Evolutionary conservation across 2,113 vertebrate genomes (phyloP).

Genomic region (Picathartes gymnocephalus): DNA sequence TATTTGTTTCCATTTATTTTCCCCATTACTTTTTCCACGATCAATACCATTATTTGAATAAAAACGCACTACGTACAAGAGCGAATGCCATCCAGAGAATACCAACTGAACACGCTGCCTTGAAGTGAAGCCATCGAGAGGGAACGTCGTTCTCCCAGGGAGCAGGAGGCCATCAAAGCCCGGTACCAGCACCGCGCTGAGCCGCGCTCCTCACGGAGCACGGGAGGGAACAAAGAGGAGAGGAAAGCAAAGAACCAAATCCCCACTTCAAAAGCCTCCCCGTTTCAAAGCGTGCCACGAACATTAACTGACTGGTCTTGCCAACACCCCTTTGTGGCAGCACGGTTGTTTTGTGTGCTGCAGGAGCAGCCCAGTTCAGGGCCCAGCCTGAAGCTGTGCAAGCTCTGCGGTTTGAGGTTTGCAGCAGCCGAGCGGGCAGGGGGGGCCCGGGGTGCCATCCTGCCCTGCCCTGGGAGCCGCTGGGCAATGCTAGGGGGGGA

Average conservation of each 20-base stretch:
- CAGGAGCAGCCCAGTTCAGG: not conserved
- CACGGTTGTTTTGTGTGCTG: not conserved
- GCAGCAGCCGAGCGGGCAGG: not conserved
- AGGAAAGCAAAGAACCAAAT: not conserved
- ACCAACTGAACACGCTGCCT: not conserved
- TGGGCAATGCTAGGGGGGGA: not conserved
- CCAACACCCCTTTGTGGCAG: not conserved
- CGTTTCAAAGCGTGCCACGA: not conserved
- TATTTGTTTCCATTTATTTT: constrained; percentile 51
- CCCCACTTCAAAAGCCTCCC: not conserved
- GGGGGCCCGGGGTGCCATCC: not conserved
- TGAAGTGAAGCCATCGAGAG: not conserved
- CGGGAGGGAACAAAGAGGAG: not conserved
- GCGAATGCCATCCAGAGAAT: not conserved
- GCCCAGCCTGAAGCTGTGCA: fast-evolving
- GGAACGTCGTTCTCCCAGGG: not conserved
- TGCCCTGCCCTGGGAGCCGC: not conserved
- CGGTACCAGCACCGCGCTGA: not conserved
- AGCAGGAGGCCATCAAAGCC: constrained; percentile 33
- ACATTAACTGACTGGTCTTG: not conserved
- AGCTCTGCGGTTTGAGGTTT: not conserved
- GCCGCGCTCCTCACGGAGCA: not conserved
- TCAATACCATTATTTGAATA: constrained; percentile 53
- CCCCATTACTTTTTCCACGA: not conserved
- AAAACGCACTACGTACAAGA: not conserved